Conservation (phyloP, 2,113 vertebrate genomes). For the Hydropotes inermis region DNA sequence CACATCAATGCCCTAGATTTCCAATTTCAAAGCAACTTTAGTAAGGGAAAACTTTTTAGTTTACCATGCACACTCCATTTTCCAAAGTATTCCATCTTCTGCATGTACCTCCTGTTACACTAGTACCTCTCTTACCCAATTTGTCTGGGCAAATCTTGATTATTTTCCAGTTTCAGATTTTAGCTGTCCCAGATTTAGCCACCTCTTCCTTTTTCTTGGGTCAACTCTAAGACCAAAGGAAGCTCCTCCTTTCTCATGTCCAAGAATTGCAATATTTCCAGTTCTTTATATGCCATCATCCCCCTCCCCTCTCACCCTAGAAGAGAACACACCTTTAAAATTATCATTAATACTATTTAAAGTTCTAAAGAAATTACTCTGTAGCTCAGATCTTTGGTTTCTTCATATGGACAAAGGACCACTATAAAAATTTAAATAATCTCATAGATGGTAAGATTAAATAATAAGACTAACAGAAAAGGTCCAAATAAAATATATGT, state of each 20-base stretch:
- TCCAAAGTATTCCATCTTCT: background rate
- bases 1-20: background rate
- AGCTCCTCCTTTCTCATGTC: background rate
- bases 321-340: background rate
- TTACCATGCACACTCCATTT: background rate
- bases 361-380: background rate
- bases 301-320: no score
- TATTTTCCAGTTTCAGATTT: background rate
- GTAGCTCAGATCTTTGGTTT: background rate
- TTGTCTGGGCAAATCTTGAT: background rate
- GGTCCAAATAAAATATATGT: background rate
- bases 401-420: background rate
- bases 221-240: background rate
- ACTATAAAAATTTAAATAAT: background rate
- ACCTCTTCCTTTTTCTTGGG: background rate
- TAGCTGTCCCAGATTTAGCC: background rate
- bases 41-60: background rate
- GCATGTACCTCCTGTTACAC: background rate
- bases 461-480: constrained; percentile 17
- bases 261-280: background rate
- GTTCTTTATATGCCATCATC: background rate
- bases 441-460: background rate
- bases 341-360: background rate
- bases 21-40: background rate
- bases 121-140: background rate